Base-by-base conservation (phyloP, 1,140 invertebrate species). In the Ceratina australensis region DNA sequence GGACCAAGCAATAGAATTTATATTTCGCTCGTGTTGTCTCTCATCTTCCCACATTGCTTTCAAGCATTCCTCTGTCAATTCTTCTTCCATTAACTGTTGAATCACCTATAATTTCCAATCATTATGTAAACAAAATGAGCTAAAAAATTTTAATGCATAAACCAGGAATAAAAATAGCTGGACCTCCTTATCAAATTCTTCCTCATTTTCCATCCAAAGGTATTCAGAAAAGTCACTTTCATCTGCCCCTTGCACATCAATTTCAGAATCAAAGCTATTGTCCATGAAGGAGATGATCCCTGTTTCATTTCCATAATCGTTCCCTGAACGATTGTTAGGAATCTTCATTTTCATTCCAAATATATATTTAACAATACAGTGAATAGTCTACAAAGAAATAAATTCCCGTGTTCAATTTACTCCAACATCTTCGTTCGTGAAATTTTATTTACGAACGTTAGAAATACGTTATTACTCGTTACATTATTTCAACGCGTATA, bases 181-280 rank as follows among this genome's bases (percentile, higher is more conserved):
- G 90, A 97, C 96, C 93, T 97, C 95, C 89, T 96, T 96, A 87
- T 97, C 96, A 89, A 97, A 97, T 87, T 97, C 96, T 86, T 97
- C 96, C 89, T 97, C 96, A 88, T 97, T 96, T 88, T 97, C 97
- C 96, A 97, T 97, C 97, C 96, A 97, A 93, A 97, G 94, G 84
- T 97, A 97, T 84, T 97, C 97, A 0, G 95, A 96, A 90, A 97
- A 97, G 90, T 97, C 96, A 65, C 94, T 95, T 83, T 95, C 94
- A 54, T 92, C 90, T 24, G 92, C 90, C n/a, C 93, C 92, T 64
- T 93, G 92, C 66, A 93, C 92, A 67, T 93, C 93, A 16, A 93
- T 91, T 59, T 94, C 94, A 24, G 86, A 84, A 52, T 90, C 91
- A n/a, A 90, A 91, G 63, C 90, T 91, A 54, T 90, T 91, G 24